Evolutionary conservation across 2,113 vertebrate genomes (phyloP).

Genomic region (Muntiacus reevesi): DNA sequence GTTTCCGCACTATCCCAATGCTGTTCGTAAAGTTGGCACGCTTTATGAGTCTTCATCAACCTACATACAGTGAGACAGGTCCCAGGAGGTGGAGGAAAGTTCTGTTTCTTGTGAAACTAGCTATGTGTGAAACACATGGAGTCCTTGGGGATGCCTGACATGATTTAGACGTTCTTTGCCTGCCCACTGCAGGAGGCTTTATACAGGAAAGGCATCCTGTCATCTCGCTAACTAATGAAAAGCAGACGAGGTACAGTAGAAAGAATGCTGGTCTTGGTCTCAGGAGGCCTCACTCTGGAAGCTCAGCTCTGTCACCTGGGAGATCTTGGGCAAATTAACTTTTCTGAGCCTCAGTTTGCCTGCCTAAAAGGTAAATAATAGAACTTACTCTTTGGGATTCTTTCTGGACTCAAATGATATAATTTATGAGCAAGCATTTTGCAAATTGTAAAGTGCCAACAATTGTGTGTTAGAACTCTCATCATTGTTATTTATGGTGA

Average conservation of each 20-base stretch:
- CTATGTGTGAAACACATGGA: background rate
- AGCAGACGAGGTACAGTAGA: background rate
- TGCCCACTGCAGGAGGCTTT: background rate
- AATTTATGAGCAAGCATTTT: background rate
- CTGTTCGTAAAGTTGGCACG: background rate
- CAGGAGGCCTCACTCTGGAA: background rate
- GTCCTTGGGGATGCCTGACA: slow-evolving; percentile 19
- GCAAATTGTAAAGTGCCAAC: background rate
- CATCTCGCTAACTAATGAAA: background rate
- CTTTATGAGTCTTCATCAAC: slow-evolving; percentile 2
- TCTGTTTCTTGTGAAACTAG: slow-evolving; percentile 28
- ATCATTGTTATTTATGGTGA: background rate
- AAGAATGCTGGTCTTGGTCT: background rate
- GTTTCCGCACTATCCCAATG: background rate
- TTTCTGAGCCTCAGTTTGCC: background rate
- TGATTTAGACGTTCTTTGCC: background rate
- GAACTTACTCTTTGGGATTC: background rate
- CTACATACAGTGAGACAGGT: background rate
- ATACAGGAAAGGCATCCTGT: background rate
- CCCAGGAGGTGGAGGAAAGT: background rate
- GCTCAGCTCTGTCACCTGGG: background rate
- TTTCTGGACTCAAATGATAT: slow-evolving; percentile 16
- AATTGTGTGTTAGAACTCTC: background rate
- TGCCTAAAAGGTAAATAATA: background rate
- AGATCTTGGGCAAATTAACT: background rate